Evolutionary conservation across 2,888 invertebrate genomes (phyloP), one percentile per base, ranked within the genome.

Genomic region (Amiota communis): DNA sequence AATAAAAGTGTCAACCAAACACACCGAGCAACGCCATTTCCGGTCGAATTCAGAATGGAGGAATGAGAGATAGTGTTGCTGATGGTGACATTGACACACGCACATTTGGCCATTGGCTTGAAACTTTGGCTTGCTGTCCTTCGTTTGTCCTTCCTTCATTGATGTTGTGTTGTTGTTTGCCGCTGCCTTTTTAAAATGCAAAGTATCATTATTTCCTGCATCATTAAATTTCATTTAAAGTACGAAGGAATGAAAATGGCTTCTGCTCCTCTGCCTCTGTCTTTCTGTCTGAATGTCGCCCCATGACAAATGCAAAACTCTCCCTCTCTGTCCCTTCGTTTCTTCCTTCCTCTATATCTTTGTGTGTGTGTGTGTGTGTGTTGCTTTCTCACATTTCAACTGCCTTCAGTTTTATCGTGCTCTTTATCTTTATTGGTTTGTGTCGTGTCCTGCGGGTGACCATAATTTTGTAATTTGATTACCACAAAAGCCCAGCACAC

Each of bases 211-310:
- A 83, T 83, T 83, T 81, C 81, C 81, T 74, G 76, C 77, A 83
- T 82, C 84, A 84, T 83, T 83, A 83, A 83, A 83, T 81, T 85
- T 84, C 85, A 84, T 78, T 85, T 83, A 80, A 83, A 84, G 79
- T 80, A 75, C 74, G 36, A 6, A 36, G 6, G 36, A 47, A 23
- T 51, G 20, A 51, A 61, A 20, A 49, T 15, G 51, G 49, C 23
- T 15, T 63, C 70, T 68, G 56, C 53, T 59, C 23, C 23, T 23
- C 23, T 72, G 36, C 6, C 36, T 36, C 36, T 36, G 36, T 36
- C 36, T 36, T 6, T 36, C 2, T 36, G 36, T 36, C 36, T 36
- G 36, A 36, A 36, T 36, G 36, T 36, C 23, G 6, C 36, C 36
- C 36, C 36, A 36, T 36, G 36, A 36, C 36, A 6, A 6, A 36